These are phyloP conservation scores for Acipenser oxyrinchus DNA, from an alignment of 2,797 vertebrate species.

Conservation along the genomic window DNA sequence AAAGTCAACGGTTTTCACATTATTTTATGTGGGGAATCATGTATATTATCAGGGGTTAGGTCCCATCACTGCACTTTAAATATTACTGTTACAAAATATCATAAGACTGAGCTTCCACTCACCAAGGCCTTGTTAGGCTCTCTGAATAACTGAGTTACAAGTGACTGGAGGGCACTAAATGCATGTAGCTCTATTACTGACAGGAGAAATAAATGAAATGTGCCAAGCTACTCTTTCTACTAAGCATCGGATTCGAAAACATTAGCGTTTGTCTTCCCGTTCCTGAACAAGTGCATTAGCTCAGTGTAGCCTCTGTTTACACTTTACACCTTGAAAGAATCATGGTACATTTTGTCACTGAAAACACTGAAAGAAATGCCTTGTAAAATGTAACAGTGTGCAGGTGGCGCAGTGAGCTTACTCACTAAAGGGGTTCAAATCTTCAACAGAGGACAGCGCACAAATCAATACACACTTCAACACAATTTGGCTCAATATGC, in stretches of 20 bases:
- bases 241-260: neutral
- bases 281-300: neutral
- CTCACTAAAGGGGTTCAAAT: too few species aligned
- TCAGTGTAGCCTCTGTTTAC: too few species aligned
- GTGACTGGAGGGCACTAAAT: constrained; percentile 5
- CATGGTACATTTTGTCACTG: too few species aligned
- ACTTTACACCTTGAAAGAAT: too few species aligned
- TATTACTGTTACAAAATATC: neutral
- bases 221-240: neutral
- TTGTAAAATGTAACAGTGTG: too few species aligned
- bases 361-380: too few species aligned
- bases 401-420: too few species aligned
- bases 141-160: neutral
- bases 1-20: too few species aligned
- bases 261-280: neutral
- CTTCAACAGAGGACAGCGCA: too few species aligned
- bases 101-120: neutral
- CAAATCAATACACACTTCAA: too few species aligned
- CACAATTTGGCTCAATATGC: too few species aligned
- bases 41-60: neutral
- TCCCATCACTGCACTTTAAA: neutral
- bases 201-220: constrained; percentile 2
- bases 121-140: neutral
- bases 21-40: too few species aligned
- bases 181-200: neutral